A percentile compares a stretch with the other conserved stretches of the same genome.
phyloP scores from a whole-genome alignment of 2,113 vertebrate species.

The Corythoichthys intestinalis region DNA sequence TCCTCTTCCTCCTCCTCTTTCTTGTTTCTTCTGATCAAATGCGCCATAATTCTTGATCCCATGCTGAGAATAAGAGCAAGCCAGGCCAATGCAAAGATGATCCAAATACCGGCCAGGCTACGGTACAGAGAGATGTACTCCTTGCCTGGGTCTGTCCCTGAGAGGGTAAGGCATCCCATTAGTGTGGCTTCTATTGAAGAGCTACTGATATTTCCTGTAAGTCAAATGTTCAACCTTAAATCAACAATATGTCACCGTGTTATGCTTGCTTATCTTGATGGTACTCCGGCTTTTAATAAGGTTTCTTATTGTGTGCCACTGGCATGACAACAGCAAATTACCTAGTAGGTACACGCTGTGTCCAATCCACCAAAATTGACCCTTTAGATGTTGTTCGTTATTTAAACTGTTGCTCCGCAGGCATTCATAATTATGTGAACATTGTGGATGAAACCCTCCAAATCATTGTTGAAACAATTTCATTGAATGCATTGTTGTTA shows the following conservation, averaged over 20 bases:
- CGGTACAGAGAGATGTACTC: constrained; percentile 72
- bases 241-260: background rate
- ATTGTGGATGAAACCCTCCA: no score
- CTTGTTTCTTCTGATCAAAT: constrained; percentile 58
- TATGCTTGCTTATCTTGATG: background rate
- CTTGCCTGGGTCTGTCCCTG: constrained; percentile 68
- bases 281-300: background rate
- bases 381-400: no score
- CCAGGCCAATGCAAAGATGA: constrained; percentile 70
- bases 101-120: constrained; percentile 71
- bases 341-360: background rate
- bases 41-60: constrained; percentile 73
- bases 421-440: no score
- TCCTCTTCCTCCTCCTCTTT: constrained; percentile 52
- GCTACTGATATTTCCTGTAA: background rate
- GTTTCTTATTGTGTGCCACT: background rate
- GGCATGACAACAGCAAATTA: background rate
- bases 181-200: background rate
- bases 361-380: background rate
- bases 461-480: no score
- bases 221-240: background rate
- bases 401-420: no score
- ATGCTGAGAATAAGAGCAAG: constrained; percentile 70
- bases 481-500: no score
- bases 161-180: background rate